Conservation (phyloP, 2,797 vertebrate species). For the Catharus ustulatus region DNA sequence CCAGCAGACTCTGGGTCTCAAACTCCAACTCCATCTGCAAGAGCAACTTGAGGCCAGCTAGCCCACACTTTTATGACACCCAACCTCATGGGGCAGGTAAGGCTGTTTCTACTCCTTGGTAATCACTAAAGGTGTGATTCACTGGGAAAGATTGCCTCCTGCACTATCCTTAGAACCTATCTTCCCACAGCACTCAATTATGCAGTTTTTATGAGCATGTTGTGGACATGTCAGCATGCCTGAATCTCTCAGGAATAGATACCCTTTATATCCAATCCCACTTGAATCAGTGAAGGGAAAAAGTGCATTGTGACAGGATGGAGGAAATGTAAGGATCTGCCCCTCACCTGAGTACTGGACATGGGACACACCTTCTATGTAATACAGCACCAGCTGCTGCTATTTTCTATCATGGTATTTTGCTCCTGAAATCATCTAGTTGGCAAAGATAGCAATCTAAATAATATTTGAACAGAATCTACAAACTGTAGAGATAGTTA, state of each 20-base stretch:
- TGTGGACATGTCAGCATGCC: neutral
- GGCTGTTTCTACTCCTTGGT: no score
- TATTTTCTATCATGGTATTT: neutral
- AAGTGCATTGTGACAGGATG: neutral
- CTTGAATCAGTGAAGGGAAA: neutral
- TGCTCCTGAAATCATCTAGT: neutral
- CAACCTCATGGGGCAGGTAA: no score
- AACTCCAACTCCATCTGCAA: no score
- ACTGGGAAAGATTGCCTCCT: no score
- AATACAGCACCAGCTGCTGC: neutral
- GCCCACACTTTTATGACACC: no score
- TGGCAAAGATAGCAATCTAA: neutral
- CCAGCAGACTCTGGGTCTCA: no score
- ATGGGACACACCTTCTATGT: neutral
- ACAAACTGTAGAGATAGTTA: neutral
- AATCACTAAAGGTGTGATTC: no score
- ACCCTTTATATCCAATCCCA: neutral
- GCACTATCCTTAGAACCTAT: no score
- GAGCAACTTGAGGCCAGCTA: no score
- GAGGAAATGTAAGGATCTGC: neutral
- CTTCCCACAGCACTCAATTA: neutral
- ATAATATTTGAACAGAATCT: neutral
- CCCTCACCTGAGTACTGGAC: neutral
- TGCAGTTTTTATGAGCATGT: neutral
- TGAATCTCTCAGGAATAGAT: neutral